Conservation (phyloP, 2,888 invertebrate species). For the Lasioglossum oenotherae region DNA sequence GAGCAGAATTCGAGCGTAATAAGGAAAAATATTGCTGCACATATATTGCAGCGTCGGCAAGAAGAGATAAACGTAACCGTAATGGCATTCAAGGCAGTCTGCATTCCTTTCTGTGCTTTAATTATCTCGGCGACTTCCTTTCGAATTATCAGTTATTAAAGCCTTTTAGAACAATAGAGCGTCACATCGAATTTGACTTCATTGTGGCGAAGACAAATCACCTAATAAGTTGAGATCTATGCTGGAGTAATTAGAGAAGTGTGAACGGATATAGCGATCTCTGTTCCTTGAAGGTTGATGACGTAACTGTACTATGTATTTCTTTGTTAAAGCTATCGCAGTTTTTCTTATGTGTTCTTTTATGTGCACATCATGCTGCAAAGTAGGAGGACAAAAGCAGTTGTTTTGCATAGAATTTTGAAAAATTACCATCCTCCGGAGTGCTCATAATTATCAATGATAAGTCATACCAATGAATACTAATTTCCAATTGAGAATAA, state of each 20-base stretch:
- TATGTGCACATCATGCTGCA: not conserved
- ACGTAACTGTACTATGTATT: not conserved
- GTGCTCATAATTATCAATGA: not conserved
- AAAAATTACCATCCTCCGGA: not conserved
- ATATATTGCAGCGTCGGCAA: not conserved
- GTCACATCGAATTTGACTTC: not conserved
- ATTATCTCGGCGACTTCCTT: constrained; percentile 6
- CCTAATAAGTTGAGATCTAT: not conserved
- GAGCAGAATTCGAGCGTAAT: not conserved
- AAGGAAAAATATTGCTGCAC: not conserved
- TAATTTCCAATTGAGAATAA: constrained; percentile 16
- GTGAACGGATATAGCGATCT: not conserved
- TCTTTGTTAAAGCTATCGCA: not conserved
- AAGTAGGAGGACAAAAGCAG: not conserved
- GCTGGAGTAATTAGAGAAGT: not conserved
- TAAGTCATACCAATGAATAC: not conserved
- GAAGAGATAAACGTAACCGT: not conserved
- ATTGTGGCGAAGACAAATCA: not conserved
- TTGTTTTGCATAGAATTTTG: not conserved
- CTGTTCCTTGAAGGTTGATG: not conserved
- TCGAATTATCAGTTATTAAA: constrained; percentile 13
- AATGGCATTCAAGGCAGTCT: not conserved
- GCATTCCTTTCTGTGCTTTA: not conserved
- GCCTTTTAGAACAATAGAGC: not conserved
- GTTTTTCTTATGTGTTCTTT: not conserved